These are phyloP conservation scores for Lycopodina hypogea DNA, from an alignment of 37 sponge, comb jelly and placozoan species.

Conservation along the genomic window DNA sequence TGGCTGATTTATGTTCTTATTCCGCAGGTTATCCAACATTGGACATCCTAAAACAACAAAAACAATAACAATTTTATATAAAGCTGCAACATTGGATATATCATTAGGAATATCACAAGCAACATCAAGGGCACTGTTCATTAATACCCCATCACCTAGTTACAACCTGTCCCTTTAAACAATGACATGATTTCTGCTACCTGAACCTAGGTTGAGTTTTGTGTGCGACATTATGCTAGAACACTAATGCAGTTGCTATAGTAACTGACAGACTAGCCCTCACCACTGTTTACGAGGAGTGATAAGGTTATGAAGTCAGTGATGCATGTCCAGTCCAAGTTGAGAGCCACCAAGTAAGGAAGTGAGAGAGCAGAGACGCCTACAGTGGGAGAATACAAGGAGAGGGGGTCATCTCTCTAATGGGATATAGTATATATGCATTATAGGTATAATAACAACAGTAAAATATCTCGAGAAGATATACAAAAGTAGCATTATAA, in stretches of 20 bases:
- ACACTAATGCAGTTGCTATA: no score
- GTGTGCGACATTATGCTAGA: no score
- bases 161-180: no score
- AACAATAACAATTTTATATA: not conserved
- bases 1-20: slow-evolving; percentile 54
- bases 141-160: no score
- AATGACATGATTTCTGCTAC: no score
- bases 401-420: no score
- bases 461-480: no score
- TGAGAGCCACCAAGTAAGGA: slow-evolving; percentile 52
- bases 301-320: slow-evolving; percentile 31
- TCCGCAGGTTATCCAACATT: slow-evolving; percentile 43
- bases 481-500: no score
- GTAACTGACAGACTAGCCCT: not conserved
- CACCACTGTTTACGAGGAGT: slow-evolving; percentile 1
- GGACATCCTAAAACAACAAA: slow-evolving; percentile 37
- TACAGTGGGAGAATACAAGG: not conserved
- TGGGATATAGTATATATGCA: no score
- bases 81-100: not conserved
- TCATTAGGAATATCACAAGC: not conserved
- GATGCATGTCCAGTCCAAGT: slow-evolving; percentile 63
- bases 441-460: no score
- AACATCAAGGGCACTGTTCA: no score
- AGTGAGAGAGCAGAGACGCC: slow-evolving; percentile 19
- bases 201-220: no score